These are phyloP conservation scores for Nasonia giraulti DNA, from an alignment of 1,140 invertebrate species.

Conservation along the genomic window DNA sequence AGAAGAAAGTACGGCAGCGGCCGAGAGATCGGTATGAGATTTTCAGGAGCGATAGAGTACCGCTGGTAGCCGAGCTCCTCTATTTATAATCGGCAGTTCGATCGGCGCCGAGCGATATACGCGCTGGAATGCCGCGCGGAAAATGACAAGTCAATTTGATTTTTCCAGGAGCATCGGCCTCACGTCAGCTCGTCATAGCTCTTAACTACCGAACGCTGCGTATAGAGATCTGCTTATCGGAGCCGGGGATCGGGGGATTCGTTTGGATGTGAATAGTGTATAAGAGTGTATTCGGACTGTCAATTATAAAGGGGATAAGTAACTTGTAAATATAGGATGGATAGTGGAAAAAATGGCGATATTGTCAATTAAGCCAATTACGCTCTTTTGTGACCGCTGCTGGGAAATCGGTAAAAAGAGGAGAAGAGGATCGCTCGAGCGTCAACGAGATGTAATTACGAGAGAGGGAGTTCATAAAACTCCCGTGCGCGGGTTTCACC, in stretches of 20 bases:
- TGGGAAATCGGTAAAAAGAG: neutral
- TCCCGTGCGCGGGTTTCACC: neutral
- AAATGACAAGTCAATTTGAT: constrained; percentile 48
- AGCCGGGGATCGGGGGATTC: too few species aligned
- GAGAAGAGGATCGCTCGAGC: neutral
- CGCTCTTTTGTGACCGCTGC: neutral
- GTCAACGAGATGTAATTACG: constrained; percentile 23
- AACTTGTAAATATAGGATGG: neutral
- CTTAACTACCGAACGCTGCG: constrained; percentile 33
- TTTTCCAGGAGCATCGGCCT: neutral
- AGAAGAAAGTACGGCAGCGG: constrained; percentile 17
- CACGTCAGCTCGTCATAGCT: constrained; percentile 31
- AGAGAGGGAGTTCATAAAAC: neutral
- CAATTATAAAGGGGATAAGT: constrained; percentile 8
- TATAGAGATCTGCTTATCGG: neutral
- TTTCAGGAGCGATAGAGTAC: neutral
- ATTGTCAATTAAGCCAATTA: neutral
- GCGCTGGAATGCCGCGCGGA: neutral
- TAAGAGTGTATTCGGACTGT: neutral
- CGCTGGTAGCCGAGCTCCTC: neutral
- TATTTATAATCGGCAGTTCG: constrained; percentile 36
- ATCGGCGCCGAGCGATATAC: constrained; percentile 37
- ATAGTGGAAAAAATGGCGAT: neutral
- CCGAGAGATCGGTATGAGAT: constrained; percentile 19
- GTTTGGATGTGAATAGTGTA: neutral